Conservation (phyloP, 2,888 invertebrate species). For the Meliscaeva auricollis region DNA sequence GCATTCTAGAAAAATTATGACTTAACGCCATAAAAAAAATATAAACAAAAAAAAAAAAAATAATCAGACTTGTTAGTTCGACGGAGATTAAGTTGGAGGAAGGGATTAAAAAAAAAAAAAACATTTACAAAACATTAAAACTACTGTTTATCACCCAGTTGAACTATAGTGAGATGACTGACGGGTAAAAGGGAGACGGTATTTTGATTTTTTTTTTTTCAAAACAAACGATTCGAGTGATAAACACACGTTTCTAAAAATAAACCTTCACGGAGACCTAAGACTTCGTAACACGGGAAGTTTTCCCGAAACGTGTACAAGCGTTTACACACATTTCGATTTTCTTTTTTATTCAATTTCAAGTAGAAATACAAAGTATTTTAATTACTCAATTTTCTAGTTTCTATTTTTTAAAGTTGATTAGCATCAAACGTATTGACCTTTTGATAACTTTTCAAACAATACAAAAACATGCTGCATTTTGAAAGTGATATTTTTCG, state of each 20-base stretch:
- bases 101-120: not conserved
- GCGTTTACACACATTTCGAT: not conserved
- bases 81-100: not conserved
- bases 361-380: constrained; percentile 2
- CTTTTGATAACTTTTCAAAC: constrained; percentile 12
- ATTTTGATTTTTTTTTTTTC: no score
- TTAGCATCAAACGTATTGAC: constrained; percentile 7
- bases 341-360: not conserved
- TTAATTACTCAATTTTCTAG: not conserved
- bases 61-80: constrained; percentile 7
- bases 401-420: not conserved
- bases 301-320: constrained; percentile 1
- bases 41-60: constrained; percentile 49
- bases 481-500: not conserved
- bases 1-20: constrained; percentile 65
- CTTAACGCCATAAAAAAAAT: constrained; percentile 66
- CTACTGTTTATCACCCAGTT: constrained; percentile 27
- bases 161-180: not conserved
- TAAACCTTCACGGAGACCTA: not conserved
- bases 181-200: not conserved
- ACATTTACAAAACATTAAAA: constrained; percentile 29
- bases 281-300: not conserved
- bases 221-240: constrained; percentile 6
- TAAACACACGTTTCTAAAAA: constrained; percentile 31
- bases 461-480: not conserved